Evolutionary conservation across 2,888 invertebrate species (phyloP), one percentile per base, ranked within the genome.

Genomic region (Leucoptera coffeella): DNA sequence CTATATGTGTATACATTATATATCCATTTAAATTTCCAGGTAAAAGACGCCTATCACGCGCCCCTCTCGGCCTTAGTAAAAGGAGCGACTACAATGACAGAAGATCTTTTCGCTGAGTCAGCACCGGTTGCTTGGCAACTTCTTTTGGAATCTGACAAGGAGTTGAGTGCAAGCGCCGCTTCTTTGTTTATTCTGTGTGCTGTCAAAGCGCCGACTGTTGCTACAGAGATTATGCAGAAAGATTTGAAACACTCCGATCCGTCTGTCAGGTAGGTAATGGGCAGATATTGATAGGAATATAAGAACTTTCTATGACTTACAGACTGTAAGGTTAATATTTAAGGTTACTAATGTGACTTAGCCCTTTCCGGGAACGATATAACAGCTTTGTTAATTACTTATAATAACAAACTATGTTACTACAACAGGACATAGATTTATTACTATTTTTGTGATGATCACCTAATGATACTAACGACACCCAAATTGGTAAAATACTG

Each of bases 91-190:
- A 84, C 93, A 3, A 75, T 97, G 50, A 75, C 80, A 2, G 93
- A 93, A 44, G 93, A 92, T 23, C 73, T 89, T 40, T 91, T 93
- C 42, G 73, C 82, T 3, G 91, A 93, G 39, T 82, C 93, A 19
- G 77, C 96, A 32, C 88, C 91, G 0, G 86, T 93, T 1, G 90
- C 94, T 0, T 99, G 99, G 99, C 91, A 95, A 45, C 72, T 99
- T 11, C 69, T 99, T 4, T 56, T 97, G 22, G 96, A 99, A 47
- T 78, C 82, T n/a, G 95, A 95, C 47, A 77, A 88, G 37, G 89
- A 90, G 51, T 82, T 90, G 6, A 79, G 86, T 19, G 84, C 89
- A 0, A 78, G 85, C 25, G 86, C 89, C 15, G 91, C 94, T 0
- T 85, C 93, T 0, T 67, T 95, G 11, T 94, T 97, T 50, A 90